Evolutionary conservation across 2,888 invertebrate species (phyloP), one percentile per base, ranked within the genome.

Genomic region (Spodoptera picta): DNA sequence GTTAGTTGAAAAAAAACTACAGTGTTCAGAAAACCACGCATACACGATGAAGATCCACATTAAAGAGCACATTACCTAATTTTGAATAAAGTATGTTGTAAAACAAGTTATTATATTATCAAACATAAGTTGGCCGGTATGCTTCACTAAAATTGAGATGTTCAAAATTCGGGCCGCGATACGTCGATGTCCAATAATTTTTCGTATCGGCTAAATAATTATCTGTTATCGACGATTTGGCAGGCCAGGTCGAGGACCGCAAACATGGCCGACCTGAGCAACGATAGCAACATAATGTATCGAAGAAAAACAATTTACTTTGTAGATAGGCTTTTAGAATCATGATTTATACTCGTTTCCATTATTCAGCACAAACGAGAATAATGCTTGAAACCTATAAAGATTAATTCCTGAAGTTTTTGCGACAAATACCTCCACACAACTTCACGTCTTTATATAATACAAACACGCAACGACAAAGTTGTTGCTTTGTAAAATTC

Each of bases 171-270:
- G 82, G 83, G 73, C 79, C 83, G 77, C 84, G 87, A 88, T 89
- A 87, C 87, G 84, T 82, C 82, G 73, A 76, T 79, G 80, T 80
- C 90, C 88, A 90, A 92, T 92, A 92, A 89, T 90, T 91, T 91
- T 90, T 90, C 87, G 90, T 91, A 92, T 90, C 90, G 84, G 80
- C 82, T 81, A 86, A 93, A 92, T 93, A 93, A 93, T 92, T 92
- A 91, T 88, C 89, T 89, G 90, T 87, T 92, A 92, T 94, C 92
- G 87, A 78, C 80, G 87, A 88, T 89, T 89, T 90, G 90, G 86
- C 87, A 84, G 87, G 84, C 73, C 85, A 84, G 89, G 86, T 85
- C 86, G 87, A 80, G 81, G 87, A 89, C 88, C 89, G 83, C 81
- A 88, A 92, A 91, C 82, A 91, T 91, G 90, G 90, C 89, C 82